Evolutionary conservation across 1,140 invertebrate species (phyloP), one percentile per base, ranked within the genome.

Genomic region (Parapsyche elsis): DNA sequence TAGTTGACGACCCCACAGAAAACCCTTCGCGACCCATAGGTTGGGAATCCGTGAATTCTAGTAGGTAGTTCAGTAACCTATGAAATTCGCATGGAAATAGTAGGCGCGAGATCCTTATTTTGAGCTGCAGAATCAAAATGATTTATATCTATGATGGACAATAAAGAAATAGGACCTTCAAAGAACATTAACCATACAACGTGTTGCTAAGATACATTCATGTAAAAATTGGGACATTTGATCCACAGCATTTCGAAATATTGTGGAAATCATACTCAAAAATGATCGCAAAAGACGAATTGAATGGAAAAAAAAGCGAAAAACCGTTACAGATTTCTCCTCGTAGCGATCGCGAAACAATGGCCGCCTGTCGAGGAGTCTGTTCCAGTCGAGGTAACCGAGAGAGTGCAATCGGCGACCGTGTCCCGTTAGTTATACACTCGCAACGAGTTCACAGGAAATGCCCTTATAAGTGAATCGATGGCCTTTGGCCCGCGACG

Each of bases 311-410:
- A 9, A 70, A 70, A 70, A 30, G 64, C 64, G 16, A 71, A 71
- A 73, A 73, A 46, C 71, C 71, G 71, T 73, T 75, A 75, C 73
- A 9, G n/a, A 23, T 75, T 57, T 75, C 73, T 71, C 77, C 61
- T 16, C 79, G 71, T 23, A 45, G 46, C 45, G 30, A 38, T 38
- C 30, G 23, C 38, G 61, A 59, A 59, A 79, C 81, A 79, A 81
- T 81, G 78, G 78, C 24, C 19, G 21, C 64, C 12, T 71, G 38
- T 53, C 71, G 24, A 67, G 61, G 9, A 26, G 61, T 67, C n/a
- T 78, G 78, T 82, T 82, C 81, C 81, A 82, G 49, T 79, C 81
- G 81, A 80, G 61, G 64, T 64, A 26, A 1, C 81, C 76, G 76
- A 61, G 53, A 61, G 79, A 80, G 78, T 74, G 73, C 14, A 57